phyloP scores from a whole-genome alignment of 2,797 vertebrate species.

The Centropyge bicolor region DNA sequence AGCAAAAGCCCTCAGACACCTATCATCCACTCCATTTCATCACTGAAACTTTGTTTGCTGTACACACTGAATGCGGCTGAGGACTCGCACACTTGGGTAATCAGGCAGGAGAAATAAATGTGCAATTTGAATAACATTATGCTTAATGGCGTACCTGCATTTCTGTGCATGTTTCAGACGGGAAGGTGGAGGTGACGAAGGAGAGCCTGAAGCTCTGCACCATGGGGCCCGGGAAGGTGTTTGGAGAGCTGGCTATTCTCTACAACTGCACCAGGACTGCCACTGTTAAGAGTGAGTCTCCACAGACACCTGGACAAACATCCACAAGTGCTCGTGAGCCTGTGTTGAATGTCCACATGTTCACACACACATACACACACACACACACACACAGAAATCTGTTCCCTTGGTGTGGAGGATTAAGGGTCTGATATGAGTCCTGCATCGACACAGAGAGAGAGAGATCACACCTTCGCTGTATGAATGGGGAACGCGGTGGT shows the following conservation, averaged over 20 bases:
- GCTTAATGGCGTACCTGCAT: slow-evolving; percentile 41
- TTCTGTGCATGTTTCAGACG: slow-evolving; percentile 86
- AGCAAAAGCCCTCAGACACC: slow-evolving; percentile 47
- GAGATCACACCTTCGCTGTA: slow-evolving; percentile 31
- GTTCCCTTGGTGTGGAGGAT: slow-evolving; percentile 31
- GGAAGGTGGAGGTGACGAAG: slow-evolving; percentile 97
- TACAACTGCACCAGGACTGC: slow-evolving; percentile 98
- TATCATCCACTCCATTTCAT: slow-evolving; percentile 60
- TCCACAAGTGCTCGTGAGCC: slow-evolving; percentile 35
- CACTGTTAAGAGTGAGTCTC: slow-evolving; percentile 96
- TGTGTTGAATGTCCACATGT: slow-evolving; percentile 36
- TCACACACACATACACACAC: neutral
- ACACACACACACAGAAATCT: slow-evolving; percentile 11
- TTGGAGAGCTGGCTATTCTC: slow-evolving; percentile 97
- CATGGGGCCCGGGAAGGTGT: slow-evolving; percentile 98
- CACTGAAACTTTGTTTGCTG: slow-evolving; percentile 44
- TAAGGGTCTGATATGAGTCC: slow-evolving; percentile 34
- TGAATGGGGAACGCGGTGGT: slow-evolving; percentile 32
- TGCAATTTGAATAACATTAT: slow-evolving; percentile 38
- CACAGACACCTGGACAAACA: slow-evolving; percentile 53
- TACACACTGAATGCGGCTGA: slow-evolving; percentile 23
- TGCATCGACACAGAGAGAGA: slow-evolving; percentile 16
- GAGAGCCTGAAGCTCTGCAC: slow-evolving; percentile 96
- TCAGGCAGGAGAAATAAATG: slow-evolving; percentile 34
- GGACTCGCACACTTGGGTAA: slow-evolving; percentile 26